These are phyloP conservation scores for Cirrhinus mrigala DNA, from an alignment of 2,797 vertebrate genomes.

Conservation along the genomic window DNA sequence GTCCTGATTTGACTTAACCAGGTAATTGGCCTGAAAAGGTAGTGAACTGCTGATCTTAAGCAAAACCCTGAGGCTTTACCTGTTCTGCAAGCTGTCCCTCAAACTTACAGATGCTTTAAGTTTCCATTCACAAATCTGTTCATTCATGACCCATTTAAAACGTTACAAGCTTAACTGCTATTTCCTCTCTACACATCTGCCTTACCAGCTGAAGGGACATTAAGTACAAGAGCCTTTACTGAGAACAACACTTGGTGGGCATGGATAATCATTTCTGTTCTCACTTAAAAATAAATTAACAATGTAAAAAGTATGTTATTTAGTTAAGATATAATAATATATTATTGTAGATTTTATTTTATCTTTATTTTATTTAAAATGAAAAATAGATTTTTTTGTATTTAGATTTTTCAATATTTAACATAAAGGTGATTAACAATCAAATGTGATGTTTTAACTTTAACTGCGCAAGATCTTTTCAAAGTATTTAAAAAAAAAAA, in stretches of 20 bases:
- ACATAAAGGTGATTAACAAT: not conserved
- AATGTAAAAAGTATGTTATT: too few relatives aligned
- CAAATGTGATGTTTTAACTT: not conserved
- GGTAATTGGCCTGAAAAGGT: not conserved
- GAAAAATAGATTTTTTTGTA: not conserved
- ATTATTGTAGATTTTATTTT: not conserved
- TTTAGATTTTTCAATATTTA: not conserved
- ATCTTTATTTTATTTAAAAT: not conserved
- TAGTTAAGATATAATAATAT: too few relatives aligned
- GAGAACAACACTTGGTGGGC: not conserved
- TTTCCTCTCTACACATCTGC: conserved; percentile 51
- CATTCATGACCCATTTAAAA: conserved; percentile 42
- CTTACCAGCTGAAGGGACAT: conserved; percentile 9
- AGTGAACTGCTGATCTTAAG: conserved; percentile 7
- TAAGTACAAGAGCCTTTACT: conserved; percentile 15
- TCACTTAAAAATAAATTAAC: not conserved
- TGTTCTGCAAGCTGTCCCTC: conserved; percentile 45
- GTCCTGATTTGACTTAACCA: conserved; percentile 8
- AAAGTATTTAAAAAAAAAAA: too few relatives aligned
- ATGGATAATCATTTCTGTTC: not conserved
- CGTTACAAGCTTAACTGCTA: conserved; percentile 39
- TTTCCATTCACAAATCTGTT: conserved; percentile 59
- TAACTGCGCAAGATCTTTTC: not conserved
- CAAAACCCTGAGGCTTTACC: conserved; percentile 44
- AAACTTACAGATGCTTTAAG: conserved; percentile 34